Evolutionary conservation across 2,797 vertebrate genomes (phyloP).

Genomic region (Loris lydekkerianus): DNA sequence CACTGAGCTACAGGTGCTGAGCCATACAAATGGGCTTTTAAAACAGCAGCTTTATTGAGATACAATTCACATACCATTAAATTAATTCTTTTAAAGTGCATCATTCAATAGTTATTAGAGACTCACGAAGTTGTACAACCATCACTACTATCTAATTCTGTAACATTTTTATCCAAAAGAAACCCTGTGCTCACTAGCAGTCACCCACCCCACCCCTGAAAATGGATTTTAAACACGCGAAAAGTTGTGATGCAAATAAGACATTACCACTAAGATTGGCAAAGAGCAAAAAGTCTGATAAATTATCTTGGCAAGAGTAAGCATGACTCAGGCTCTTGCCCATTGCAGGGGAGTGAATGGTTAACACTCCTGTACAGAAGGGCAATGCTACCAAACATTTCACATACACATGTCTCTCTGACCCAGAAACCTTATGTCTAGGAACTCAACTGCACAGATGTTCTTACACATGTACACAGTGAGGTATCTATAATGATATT

Average conservation of each 20-base stretch:
- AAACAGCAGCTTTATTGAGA: conserved; percentile 17
- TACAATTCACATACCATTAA: background rate
- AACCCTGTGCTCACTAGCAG: background rate
- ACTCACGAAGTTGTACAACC: background rate
- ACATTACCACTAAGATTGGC: background rate
- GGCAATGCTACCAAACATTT: background rate
- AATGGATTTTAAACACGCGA: conserved; percentile 6
- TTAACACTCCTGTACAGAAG: background rate
- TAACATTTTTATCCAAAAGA: background rate
- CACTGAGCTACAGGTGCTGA: no score
- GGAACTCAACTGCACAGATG: background rate
- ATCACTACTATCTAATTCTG: background rate
- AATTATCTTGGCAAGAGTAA: background rate
- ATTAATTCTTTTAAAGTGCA: background rate
- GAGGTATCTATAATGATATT: background rate
- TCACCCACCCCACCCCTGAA: background rate
- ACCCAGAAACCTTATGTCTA: background rate
- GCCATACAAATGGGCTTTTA: background rate
- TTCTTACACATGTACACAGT: background rate
- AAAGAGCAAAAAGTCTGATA: background rate
- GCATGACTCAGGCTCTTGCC: background rate
- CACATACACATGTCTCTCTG: background rate
- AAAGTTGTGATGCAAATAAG: background rate
- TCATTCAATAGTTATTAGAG: background rate
- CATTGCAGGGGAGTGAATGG: background rate